phyloP scores from a whole-genome alignment of 1,140 invertebrate genomes.

The Dendroctonus valens region DNA sequence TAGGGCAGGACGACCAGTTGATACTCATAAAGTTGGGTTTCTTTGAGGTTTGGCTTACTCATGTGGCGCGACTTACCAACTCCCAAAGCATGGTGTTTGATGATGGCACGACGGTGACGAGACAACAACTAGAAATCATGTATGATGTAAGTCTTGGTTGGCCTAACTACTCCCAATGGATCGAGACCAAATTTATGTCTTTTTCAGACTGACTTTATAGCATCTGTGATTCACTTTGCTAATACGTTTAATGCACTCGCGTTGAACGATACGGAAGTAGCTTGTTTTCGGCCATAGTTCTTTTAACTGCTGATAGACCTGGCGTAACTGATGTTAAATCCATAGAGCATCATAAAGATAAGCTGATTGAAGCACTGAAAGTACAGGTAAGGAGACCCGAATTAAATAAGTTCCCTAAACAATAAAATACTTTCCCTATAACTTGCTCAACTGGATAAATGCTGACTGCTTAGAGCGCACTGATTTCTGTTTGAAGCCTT shows the following conservation, averaged over 20 bases:
- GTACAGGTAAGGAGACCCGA: conserved; percentile 59
- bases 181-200: not conserved
- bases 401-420: no score
- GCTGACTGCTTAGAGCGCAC: no score
- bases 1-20: conserved; percentile 90
- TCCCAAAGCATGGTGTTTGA: conserved; percentile 85
- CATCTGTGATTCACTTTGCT: conserved; percentile 76
- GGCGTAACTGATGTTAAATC: conserved; percentile 81
- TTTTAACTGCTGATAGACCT: conserved; percentile 76
- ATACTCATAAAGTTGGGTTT: conserved; percentile 94
- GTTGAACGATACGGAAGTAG: conserved; percentile 86
- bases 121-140: conserved; percentile 84
- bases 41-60: conserved; percentile 93
- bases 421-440: no score
- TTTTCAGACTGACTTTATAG: conserved; percentile 67
- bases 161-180: not conserved
- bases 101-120: conserved; percentile 83
- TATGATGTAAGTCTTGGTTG: conserved; percentile 79
- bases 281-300: conserved; percentile 81
- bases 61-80: conserved; percentile 79
- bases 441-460: no score
- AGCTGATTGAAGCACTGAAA: conserved; percentile 81
- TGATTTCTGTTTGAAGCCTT: no score
- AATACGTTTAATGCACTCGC: conserved; percentile 73
- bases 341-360: conserved; percentile 80